These are phyloP conservation scores for Thunnus thynnus DNA, from an alignment of 2,113 vertebrate species.

Conservation along the genomic window DNA sequence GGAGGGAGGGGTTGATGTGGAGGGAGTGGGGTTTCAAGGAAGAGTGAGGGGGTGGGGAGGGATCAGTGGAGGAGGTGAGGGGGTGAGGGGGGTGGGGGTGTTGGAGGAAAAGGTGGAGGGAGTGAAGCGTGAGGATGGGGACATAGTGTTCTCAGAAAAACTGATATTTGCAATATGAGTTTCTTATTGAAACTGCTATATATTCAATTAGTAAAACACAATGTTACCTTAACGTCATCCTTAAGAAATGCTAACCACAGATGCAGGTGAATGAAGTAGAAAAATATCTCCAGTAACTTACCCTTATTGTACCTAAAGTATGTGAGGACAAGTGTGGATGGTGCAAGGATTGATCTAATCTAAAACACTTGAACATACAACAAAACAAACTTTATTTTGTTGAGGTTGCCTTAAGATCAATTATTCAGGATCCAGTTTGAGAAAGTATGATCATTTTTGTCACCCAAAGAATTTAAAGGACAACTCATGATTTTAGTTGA, in stretches of 20 bases:
- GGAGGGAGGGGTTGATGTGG: slow-evolving; percentile 13
- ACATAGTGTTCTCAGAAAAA: slow-evolving; percentile 52
- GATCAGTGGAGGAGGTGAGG: slow-evolving; percentile 29
- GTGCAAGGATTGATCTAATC: not conserved
- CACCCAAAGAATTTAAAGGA: not conserved
- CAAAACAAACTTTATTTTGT: not conserved
- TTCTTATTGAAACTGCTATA: slow-evolving; percentile 12
- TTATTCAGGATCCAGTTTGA: not conserved
- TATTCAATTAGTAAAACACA: slow-evolving; percentile 39
- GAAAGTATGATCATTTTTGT: not conserved
- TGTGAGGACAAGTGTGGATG: not conserved
- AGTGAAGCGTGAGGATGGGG: slow-evolving; percentile 64
- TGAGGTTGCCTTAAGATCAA: not conserved
- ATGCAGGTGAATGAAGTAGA: not conserved
- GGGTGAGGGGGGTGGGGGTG: slow-evolving; percentile 10
- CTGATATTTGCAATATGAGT: not conserved
- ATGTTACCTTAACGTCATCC: not conserved
- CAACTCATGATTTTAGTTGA: not conserved
- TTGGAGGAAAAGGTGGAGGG: slow-evolving; percentile 56
- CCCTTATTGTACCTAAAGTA: not conserved
- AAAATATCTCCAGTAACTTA: not conserved
- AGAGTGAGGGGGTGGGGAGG: slow-evolving; percentile 40
- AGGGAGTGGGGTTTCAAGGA: slow-evolving; percentile 27
- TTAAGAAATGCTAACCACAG: not conserved
- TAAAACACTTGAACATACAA: not conserved